Evolutionary conservation across 2,888 invertebrate genomes (phyloP), one percentile per base, ranked within the genome.

Genomic region (Lapara coniferarum): DNA sequence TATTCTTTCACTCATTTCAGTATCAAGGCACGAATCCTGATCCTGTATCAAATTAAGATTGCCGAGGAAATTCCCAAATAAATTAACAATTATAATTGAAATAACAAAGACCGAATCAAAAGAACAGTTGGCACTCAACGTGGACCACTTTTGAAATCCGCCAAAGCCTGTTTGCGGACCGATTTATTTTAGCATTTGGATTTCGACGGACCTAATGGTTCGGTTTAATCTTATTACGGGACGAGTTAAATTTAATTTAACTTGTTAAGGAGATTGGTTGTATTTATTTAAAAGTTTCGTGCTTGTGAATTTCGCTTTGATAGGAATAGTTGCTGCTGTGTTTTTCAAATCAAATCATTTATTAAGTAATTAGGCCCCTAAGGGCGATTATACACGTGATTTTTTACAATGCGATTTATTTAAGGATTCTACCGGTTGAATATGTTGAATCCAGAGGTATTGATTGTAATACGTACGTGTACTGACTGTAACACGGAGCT

Each of bases 201-300:
- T 49, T 63, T 19, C 49, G 46, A 16, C 46, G 46, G 46, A 46
- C 59, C 46, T n/a, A 63, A 63, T 46, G 46, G 56, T 16, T 46
- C 13, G 46, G 63, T 13, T 63, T 63, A 63, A 63, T 63, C 49
- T 16, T 46, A 49, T 63, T 63, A 49, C 16, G 59, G 44, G 46
- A 19, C 46, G 10, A 63, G 49, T 63, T 63, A 16, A 13, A 63
- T 63, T 63, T 10, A 63, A 63, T 49, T 63, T 4, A 63, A 63
- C 63, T 63, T 49, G 49, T 49, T 63, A 49, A 49, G 49, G 19
- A 46, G 49, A 25, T 8, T 16, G 63, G 46, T 49, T 63, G 63
- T 63, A 63, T 63, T 63, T 63, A 63, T 63, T 49, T 49, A 49
- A 63, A 49, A 12, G 46, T 63, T 19, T 63, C 19, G 46, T 16